Base-by-base conservation (phyloP, 2,888 invertebrate species). In the Oscheius sp. region DNA sequence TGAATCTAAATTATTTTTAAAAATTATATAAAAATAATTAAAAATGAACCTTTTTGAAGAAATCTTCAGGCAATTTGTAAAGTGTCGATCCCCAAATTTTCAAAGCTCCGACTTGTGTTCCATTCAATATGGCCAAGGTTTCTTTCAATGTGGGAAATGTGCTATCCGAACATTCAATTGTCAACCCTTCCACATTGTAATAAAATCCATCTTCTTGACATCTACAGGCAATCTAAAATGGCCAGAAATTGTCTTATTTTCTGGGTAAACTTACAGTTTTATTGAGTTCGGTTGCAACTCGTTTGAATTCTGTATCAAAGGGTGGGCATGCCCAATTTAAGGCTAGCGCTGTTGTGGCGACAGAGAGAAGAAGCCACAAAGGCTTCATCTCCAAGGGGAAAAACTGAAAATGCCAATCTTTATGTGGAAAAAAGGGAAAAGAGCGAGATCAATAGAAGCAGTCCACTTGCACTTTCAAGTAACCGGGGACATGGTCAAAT, bases 41-140 rank as follows among this genome's bases (percentile, higher is more conserved):
- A 9, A 49, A 49, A 6, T 74, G 53, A 9, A 86, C 84, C 61
- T 83, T 80, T 7, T 76, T 75, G 56, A 87, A 85, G 72, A 87
- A 76, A 52, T 85, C 82, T 25, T 46, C 69, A 7, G 86, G 85
- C 18, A 87, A 53, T 45, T 80, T 78, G 56, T 80, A 82, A 18
- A 84, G 72, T 6, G 75, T 64, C 12, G 83, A 78, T 59, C 87
- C 79, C 82, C 85, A 85, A 53, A 87, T 81, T 46, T 75, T 78
- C 59, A 87, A 52, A 21, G 75, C 73, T 23, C 79, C 75, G 21
- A 87, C 52, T 2, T 46, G 43, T 21, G 77, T 84, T n/a, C 79
- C 79, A 71, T 86, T 87, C 45, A 87, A 70, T 1, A 78, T 64
- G 29, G 68, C 59, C 25, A 87, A 74, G 18, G 84, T 76, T 9